phyloP scores from a whole-genome alignment of 1,140 invertebrate species.

The Copidosoma floridanum region DNA sequence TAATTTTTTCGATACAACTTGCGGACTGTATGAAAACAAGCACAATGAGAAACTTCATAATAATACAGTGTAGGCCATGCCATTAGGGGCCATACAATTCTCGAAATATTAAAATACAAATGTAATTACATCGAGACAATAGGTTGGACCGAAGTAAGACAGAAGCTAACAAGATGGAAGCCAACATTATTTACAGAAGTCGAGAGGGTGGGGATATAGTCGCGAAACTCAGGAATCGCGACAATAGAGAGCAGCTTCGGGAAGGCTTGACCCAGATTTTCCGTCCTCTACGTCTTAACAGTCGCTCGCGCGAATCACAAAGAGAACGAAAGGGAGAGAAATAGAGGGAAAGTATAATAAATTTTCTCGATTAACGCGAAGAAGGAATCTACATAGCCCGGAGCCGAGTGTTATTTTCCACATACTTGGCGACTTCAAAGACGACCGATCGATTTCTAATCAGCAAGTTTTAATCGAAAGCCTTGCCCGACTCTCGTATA shows the following conservation, averaged over 20 bases:
- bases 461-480: conserved; percentile 26
- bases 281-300: background rate
- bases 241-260: background rate
- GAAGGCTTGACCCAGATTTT: background rate
- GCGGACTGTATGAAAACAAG: too few species aligned
- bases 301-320: too few species aligned
- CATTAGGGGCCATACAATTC: too few species aligned
- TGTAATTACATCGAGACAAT: background rate
- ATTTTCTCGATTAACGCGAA: background rate
- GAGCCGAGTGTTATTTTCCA: conserved; percentile 10
- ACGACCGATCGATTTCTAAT: conserved; percentile 17
- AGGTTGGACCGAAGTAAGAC: background rate
- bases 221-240: background rate
- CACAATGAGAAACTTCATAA: too few species aligned
- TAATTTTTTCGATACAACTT: too few species aligned
- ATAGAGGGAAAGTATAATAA: too few species aligned
- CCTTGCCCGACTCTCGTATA: background rate
- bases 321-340: too few species aligned
- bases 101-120: conserved; percentile 2
- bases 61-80: too few species aligned
- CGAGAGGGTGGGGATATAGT: background rate
- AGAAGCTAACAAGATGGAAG: too few species aligned
- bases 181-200: background rate
- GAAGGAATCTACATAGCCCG: background rate
- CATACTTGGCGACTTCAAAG: background rate